Evolutionary conservation across 1,140 invertebrate genomes (phyloP).

Genomic region (Lasioglossum baleicum): DNA sequence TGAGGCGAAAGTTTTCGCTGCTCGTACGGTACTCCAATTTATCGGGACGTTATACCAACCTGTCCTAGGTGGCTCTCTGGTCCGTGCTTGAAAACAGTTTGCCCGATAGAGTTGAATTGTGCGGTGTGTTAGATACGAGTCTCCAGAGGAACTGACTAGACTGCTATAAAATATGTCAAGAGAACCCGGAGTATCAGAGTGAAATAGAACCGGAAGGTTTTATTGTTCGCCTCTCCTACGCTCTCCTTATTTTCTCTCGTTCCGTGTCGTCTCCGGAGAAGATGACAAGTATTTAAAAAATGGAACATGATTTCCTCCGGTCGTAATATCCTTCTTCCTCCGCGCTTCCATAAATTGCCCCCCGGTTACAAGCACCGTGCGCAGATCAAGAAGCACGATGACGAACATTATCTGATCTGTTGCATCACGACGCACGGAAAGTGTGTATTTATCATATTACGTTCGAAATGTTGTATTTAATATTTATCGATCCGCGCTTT

Average conservation of each 20-base stretch:
- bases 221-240: conserved; percentile 25
- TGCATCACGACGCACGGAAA: too few relatives aligned
- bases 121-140: conserved; percentile 40
- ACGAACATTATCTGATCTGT: too few relatives aligned
- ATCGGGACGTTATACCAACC: conserved; percentile 49
- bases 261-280: background rate
- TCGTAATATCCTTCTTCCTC: too few relatives aligned
- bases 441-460: too few relatives aligned
- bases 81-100: conserved; percentile 50
- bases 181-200: background rate
- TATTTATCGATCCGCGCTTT: background rate
- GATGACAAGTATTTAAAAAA: background rate
- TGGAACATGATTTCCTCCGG: too few relatives aligned
- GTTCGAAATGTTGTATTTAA: background rate
- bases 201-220: conserved; percentile 9
- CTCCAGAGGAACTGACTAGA: conserved; percentile 27
- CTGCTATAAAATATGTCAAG: conserved; percentile 39
- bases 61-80: conserved; percentile 15
- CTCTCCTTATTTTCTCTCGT: conserved; percentile 18
- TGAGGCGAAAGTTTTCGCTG: conserved; percentile 28
- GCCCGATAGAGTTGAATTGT: conserved; percentile 51
- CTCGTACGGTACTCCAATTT: conserved; percentile 37
- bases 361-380: too few relatives aligned
- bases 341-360: too few relatives aligned
- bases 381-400: too few relatives aligned